phyloP scores from a whole-genome alignment of 2,888 invertebrate genomes.

The Spisula subtruncata region DNA sequence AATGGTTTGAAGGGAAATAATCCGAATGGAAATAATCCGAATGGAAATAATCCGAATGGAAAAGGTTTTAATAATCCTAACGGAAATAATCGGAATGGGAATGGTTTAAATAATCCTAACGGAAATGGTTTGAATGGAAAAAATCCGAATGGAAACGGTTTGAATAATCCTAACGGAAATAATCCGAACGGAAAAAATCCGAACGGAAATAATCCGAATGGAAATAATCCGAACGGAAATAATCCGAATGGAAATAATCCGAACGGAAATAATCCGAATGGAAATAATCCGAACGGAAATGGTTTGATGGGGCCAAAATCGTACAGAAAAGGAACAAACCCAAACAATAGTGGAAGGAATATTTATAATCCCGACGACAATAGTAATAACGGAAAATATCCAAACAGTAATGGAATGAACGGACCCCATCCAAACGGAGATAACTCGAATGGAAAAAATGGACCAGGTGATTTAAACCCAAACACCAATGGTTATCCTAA shows the following conservation, averaged over 20 bases:
- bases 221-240: background rate
- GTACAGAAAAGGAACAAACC: no score
- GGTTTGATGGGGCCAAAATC: no score
- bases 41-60: background rate
- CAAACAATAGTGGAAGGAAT: no score
- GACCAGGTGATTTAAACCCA: no score
- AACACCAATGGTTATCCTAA: background rate
- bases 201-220: background rate
- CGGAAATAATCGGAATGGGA: background rate
- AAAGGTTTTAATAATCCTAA: background rate
- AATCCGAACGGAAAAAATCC: background rate
- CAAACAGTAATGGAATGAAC: background rate
- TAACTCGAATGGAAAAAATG: background rate
- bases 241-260: background rate
- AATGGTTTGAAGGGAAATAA: background rate
- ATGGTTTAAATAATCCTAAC: background rate
- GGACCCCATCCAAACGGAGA: no score
- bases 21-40: background rate
- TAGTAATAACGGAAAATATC: no score
- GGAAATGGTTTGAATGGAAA: background rate
- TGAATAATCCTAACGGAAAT: background rate
- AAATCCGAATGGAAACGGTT: background rate
- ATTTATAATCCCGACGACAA: no score
- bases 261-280: background rate
- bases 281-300: background rate